These are phyloP conservation scores for Sialia sialis DNA, from an alignment of 2,113 vertebrate genomes.

Conservation along the genomic window DNA sequence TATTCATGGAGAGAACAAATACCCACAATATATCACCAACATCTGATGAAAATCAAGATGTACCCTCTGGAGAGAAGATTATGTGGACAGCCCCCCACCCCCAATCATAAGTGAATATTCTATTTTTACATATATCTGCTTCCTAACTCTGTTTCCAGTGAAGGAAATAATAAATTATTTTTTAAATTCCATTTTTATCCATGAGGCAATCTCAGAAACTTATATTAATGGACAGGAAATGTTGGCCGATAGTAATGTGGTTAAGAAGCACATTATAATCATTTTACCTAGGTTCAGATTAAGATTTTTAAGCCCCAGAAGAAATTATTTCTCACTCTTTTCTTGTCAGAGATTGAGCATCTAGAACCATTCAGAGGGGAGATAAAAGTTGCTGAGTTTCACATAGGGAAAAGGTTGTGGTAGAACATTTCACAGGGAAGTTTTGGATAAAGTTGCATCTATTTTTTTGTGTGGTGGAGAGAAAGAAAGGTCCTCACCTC, in stretches of 20 bases:
- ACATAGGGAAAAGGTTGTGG: not conserved
- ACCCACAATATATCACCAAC: not conserved
- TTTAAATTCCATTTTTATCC: not conserved
- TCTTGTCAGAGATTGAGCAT: not conserved
- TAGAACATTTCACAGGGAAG: not conserved
- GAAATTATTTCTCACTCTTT: not conserved
- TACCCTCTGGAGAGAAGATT: not conserved
- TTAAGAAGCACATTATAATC: slow-evolving; percentile 6
- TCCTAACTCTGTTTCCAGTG: not conserved
- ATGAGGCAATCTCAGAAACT: not conserved
- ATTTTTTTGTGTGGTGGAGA: not conserved
- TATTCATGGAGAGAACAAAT: not conserved
- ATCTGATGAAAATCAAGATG: not conserved
- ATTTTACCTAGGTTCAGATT: not conserved
- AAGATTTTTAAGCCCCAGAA: not conserved
- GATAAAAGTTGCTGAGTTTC: not conserved
- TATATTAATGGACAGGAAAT: slow-evolving; percentile 28
- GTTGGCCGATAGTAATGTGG: not conserved
- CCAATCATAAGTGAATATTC: not conserved
- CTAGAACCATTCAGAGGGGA: not conserved
- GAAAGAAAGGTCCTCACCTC: not conserved
- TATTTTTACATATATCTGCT: not conserved
- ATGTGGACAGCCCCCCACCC: accelerated
- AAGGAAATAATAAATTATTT: not conserved
- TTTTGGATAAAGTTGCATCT: not conserved